Percentiles rank a stretch among this genome's conserved stretches.
These are phyloP conservation scores for Hippopotamus amphibius DNA, from an alignment of 2,113 vertebrate species.

Conservation along the genomic window DNA sequence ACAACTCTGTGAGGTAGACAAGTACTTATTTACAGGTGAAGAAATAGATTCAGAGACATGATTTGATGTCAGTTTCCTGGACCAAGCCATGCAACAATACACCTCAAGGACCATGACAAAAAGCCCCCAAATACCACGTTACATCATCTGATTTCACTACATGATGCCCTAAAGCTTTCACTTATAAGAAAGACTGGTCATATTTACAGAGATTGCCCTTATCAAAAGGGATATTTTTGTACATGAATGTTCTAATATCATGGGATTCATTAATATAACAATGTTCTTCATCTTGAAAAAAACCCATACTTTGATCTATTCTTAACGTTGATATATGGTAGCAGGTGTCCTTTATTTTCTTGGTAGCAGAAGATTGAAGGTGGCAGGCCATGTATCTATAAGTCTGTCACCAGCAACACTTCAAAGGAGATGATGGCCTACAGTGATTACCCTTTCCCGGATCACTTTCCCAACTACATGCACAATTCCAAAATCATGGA, in stretches of 20 bases:
- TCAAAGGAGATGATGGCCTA: conserved; percentile 91
- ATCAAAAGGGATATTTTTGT: neutral
- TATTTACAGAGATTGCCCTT: neutral
- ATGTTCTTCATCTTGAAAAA: neutral
- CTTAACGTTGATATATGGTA: neutral
- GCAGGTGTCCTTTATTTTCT: neutral
- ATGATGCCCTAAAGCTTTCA: neutral
- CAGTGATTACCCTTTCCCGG: conserved; percentile 90
- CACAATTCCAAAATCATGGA: conserved; percentile 87
- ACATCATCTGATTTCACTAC: neutral
- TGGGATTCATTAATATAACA: neutral
- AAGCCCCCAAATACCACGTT: neutral
- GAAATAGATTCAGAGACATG: neutral
- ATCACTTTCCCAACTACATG: conserved; percentile 88
- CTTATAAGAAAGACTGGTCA: neutral
- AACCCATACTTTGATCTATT: neutral
- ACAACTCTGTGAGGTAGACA: neutral
- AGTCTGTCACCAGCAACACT: conserved; percentile 88
- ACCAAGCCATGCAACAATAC: neutral
- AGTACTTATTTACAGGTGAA: neutral
- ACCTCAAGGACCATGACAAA: neutral
- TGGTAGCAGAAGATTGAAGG: conserved; percentile 83
- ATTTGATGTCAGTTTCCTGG: neutral
- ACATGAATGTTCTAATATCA: neutral
- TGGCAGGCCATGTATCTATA: conserved; percentile 85